phyloP scores from a whole-genome alignment of 1,140 invertebrate species.

The Apis florea region DNA sequence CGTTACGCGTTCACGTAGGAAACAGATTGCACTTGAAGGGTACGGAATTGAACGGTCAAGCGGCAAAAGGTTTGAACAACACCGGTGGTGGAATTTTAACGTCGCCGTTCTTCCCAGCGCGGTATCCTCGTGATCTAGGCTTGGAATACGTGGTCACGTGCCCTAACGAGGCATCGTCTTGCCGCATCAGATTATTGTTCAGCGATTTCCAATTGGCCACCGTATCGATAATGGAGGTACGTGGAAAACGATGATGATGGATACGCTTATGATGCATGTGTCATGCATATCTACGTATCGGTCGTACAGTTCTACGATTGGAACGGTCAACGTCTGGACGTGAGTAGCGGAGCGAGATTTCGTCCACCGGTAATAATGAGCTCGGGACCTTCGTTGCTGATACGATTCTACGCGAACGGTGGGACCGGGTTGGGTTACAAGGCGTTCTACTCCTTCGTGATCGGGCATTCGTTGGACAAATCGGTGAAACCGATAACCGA shows the following conservation, averaged over 20 bases:
- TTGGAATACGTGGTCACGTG: conserved; percentile 86
- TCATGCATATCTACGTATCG: background rate
- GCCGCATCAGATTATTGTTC: conserved; percentile 84
- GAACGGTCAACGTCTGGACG: conserved; percentile 85
- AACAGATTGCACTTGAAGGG: conserved; percentile 84
- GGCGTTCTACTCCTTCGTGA: conserved; percentile 84
- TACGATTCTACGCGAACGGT: conserved; percentile 87
- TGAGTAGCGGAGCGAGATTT: conserved; percentile 85
- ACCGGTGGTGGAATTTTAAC: conserved; percentile 79
- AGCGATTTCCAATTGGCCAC: conserved; percentile 86
- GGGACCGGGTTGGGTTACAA: conserved; percentile 86
- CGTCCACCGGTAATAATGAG: conserved; percentile 86
- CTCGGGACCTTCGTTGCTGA: conserved; percentile 83
- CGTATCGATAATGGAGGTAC: conserved; percentile 86
- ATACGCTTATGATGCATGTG: no score
- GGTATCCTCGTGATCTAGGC: conserved; percentile 86
- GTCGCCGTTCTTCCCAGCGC: conserved; percentile 86
- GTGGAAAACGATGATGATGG: background rate
- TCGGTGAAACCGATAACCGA: conserved; percentile 83
- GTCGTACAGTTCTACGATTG: conserved; percentile 84
- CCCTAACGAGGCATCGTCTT: conserved; percentile 77
- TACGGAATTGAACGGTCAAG: conserved; percentile 68
- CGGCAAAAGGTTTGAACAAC: conserved; percentile 74
- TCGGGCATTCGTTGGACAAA: conserved; percentile 80
- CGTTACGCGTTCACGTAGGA: conserved; percentile 81